Conservation (phyloP, 1,140 invertebrate genomes). For the Venturia canescens region DNA sequence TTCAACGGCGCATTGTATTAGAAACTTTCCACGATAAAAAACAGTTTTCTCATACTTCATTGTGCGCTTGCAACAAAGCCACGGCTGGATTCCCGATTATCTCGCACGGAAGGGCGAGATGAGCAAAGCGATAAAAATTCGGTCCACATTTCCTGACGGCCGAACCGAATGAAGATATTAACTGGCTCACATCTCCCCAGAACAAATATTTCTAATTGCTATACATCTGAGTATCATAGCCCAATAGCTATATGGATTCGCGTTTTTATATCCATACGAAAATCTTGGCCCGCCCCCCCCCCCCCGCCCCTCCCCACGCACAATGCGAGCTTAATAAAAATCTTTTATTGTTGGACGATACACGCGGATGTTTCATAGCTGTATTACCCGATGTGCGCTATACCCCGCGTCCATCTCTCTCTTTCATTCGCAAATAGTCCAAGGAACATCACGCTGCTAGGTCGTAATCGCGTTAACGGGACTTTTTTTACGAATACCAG, state of each 20-base stretch:
- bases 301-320: too few species aligned
- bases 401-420: not conserved
- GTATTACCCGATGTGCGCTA: conserved; percentile 22
- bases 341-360: conserved; percentile 61
- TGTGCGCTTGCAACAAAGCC: too few species aligned
- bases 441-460: conserved; percentile 50
- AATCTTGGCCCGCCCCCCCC: too few species aligned
- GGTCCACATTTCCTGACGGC: not conserved
- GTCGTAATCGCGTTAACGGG: conserved; percentile 40
- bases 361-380: conserved; percentile 46
- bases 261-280: conserved; percentile 24
- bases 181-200: conserved; percentile 49
- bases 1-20: conserved; percentile 44
- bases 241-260: not conserved
- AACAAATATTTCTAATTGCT: conserved; percentile 70
- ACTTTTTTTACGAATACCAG: conserved; percentile 14
- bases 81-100: too few species aligned
- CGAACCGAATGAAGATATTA: conserved; percentile 65
- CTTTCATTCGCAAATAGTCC: conserved; percentile 37
- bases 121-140: conserved; percentile 61
- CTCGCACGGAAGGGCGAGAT: too few species aligned
- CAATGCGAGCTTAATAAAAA: conserved; percentile 65
- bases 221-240: not conserved
- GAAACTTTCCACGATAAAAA: conserved; percentile 12
- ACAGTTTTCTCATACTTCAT: not conserved